Percentiles rank a stretch among this genome's conserved stretches.
Conservation (phyloP, 2,113 vertebrate species). For the Athene noctua region DNA sequence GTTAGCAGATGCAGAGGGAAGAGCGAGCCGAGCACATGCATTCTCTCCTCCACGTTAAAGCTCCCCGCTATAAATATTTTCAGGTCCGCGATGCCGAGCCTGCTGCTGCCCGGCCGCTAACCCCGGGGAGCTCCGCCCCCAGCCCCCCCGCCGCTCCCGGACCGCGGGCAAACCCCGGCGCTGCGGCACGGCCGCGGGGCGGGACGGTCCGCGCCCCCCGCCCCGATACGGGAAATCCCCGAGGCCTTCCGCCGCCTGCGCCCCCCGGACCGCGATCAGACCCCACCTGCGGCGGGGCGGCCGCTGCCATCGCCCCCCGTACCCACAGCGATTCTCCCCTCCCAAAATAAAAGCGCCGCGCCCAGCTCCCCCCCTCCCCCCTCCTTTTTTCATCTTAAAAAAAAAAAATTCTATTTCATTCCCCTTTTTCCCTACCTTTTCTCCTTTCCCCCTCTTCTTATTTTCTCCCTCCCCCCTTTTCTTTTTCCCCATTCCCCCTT, state of each 20-base stretch:
- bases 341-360: not conserved
- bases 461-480: not conserved
- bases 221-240: not conserved
- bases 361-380: not conserved
- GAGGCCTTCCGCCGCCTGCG: not conserved
- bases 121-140: not conserved
- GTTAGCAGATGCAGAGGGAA: not conserved
- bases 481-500: too few relatives aligned
- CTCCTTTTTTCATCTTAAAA: too few relatives aligned
- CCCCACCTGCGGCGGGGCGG: not conserved
- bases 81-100: not conserved
- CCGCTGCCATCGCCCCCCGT: not conserved
- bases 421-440: too few relatives aligned
- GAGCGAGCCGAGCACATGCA: accelerated
- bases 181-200: not conserved
- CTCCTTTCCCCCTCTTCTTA: too few relatives aligned
- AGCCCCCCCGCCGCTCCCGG: accelerated
- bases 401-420: not conserved
- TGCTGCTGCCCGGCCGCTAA: not conserved
- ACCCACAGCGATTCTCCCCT: not conserved
- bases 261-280: not conserved
- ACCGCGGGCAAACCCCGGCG: not conserved
- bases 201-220: too few relatives aligned
- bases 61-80: not conserved
- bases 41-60: not conserved